These are phyloP conservation scores for Acanthochromis polyacanthus DNA, from an alignment of 2,113 vertebrate species.

Conservation along the genomic window DNA sequence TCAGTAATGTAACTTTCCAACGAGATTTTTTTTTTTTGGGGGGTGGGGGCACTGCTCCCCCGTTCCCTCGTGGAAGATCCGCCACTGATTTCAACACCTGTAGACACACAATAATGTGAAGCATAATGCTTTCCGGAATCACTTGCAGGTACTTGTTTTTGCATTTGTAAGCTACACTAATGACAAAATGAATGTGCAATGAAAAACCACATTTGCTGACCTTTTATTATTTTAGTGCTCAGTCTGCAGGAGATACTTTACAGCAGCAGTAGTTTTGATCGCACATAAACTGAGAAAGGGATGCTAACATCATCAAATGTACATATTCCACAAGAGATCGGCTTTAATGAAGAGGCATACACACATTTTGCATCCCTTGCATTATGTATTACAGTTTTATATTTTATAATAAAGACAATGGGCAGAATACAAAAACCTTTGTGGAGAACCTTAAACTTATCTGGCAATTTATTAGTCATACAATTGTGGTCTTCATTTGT, in stretches of 20 bases:
- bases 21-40: too few species aligned
- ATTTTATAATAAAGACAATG: conserved; percentile 9
- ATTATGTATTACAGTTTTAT: conserved; percentile 11
- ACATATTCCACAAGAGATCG: neutral
- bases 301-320: neutral
- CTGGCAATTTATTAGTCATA: too few species aligned
- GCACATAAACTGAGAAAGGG: neutral
- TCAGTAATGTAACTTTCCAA: too few species aligned
- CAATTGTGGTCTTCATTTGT: conserved; percentile 1
- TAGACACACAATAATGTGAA: too few species aligned
- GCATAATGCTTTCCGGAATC: too few species aligned
- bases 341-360: conserved; percentile 3
- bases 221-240: neutral
- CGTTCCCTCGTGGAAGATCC: too few species aligned
- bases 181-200: neutral
- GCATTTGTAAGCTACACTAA: too few species aligned
- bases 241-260: neutral
- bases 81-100: too few species aligned
- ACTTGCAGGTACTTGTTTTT: too few species aligned
- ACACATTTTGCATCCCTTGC: conserved; percentile 27
- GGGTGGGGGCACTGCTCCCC: too few species aligned
- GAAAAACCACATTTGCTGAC: neutral
- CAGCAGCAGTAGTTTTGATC: neutral
- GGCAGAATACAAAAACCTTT: conserved; percentile 4
- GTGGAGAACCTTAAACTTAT: neutral